phyloP scores from a whole-genome alignment of 2,113 vertebrate species.

The Hiodon alosoides region DNA sequence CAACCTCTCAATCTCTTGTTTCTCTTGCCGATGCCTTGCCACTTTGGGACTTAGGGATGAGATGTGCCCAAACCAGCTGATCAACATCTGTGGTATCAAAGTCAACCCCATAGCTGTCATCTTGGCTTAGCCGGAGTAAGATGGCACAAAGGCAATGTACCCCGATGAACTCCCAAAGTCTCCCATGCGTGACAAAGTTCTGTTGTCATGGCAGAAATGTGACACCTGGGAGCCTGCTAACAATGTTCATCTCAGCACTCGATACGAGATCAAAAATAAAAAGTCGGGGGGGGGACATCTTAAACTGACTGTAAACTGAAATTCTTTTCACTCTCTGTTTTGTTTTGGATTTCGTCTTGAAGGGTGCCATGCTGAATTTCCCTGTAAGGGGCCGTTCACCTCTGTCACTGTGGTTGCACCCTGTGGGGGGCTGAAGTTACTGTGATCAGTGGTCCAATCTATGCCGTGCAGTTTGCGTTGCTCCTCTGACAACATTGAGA shows the following conservation, averaged over 20 bases:
- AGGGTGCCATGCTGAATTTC: slow-evolving; percentile 23
- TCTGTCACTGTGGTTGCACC: slow-evolving; percentile 55
- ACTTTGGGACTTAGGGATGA: neutral
- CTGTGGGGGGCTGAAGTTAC: slow-evolving; percentile 59
- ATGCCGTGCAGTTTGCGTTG: too few relatives aligned
- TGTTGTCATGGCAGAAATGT: neutral
- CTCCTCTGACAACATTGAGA: too few relatives aligned
- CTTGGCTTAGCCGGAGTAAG: neutral
- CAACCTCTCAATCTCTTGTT: neutral
- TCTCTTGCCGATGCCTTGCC: neutral
- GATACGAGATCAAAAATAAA: slow-evolving; percentile 44
- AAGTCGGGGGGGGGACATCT: neutral
- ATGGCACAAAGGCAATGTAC: neutral
- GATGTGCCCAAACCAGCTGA: slow-evolving; percentile 25
- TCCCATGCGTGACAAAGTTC: slow-evolving; percentile 4
- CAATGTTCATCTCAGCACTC: slow-evolving; percentile 39
- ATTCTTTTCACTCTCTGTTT: slow-evolving; percentile 26
- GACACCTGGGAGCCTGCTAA: slow-evolving; percentile 31
- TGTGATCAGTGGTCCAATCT: slow-evolving; percentile 14
- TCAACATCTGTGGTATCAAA: slow-evolving; percentile 28
- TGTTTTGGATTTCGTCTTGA: neutral
- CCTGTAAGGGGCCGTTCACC: too few relatives aligned
- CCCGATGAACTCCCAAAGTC: slow-evolving; percentile 23
- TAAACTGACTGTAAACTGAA: slow-evolving; percentile 33
- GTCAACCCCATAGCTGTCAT: neutral